phyloP scores from a whole-genome alignment of 2,113 vertebrate species.

The Tenrec ecaudatus region DNA sequence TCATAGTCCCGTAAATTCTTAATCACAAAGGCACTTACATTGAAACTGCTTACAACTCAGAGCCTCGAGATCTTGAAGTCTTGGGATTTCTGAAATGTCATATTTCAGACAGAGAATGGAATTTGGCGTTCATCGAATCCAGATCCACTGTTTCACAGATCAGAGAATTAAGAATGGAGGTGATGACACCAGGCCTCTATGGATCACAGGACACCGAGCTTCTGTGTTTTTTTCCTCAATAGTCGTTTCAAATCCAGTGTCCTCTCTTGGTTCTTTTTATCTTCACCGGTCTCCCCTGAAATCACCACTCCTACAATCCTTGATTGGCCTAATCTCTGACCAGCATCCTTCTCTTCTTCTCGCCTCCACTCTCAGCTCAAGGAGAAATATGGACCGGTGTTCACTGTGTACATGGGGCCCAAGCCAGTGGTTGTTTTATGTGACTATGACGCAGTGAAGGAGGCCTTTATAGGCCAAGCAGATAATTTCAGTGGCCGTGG shows the following conservation, averaged over 20 bases:
- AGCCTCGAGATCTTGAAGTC: neutral
- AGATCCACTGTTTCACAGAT: neutral
- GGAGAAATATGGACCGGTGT: slow-evolving; percentile 83
- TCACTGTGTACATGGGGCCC: slow-evolving; percentile 82
- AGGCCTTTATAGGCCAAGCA: slow-evolving; percentile 80
- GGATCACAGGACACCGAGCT: neutral
- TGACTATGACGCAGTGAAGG: slow-evolving; percentile 83
- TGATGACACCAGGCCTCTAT: neutral
- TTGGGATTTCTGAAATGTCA: slow-evolving; percentile 4
- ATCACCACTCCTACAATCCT: neutral
- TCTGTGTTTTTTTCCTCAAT: neutral
- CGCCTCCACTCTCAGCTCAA: slow-evolving; percentile 73
- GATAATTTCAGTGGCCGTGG: slow-evolving; percentile 84
- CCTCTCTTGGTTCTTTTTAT: neutral
- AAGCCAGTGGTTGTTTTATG: slow-evolving; percentile 82
- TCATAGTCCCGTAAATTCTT: neutral
- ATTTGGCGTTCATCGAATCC: neutral
- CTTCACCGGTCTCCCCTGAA: neutral
- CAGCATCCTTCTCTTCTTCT: neutral
- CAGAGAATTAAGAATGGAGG: neutral
- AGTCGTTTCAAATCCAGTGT: neutral
- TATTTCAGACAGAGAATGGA: neutral
- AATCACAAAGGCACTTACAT: neutral
- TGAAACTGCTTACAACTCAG: neutral
- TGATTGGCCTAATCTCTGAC: neutral